Evolutionary conservation across 2,113 vertebrate species (phyloP).

Genomic region (Grallaria varia): DNA sequence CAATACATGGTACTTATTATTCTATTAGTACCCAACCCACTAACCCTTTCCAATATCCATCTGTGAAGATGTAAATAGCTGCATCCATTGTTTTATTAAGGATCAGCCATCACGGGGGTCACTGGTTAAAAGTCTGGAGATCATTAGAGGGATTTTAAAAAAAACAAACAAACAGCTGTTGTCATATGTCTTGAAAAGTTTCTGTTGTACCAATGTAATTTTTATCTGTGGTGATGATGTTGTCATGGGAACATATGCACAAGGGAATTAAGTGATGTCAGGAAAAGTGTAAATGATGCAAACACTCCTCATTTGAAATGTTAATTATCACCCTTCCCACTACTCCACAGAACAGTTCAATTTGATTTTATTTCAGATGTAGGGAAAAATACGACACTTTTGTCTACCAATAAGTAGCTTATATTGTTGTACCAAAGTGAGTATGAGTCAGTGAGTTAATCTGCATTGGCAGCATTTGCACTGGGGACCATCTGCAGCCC

Average conservation of each 20-base stretch:
- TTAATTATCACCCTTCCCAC: constrained; percentile 39
- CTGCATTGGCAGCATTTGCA: constrained; percentile 68
- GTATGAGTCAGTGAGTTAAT: constrained; percentile 73
- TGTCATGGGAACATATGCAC: constrained; percentile 65
- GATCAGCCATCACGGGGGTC: constrained; percentile 22
- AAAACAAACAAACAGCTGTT: constrained; percentile 65
- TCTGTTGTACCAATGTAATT: constrained; percentile 48
- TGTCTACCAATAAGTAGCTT: constrained; percentile 67
- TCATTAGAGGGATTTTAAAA: constrained; percentile 28
- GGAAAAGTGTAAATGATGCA: constrained; percentile 68
- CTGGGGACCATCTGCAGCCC: constrained; percentile 68
- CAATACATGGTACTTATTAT: constrained; percentile 50
- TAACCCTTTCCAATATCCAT: constrained; percentile 37
- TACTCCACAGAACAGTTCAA: constrained; percentile 15
- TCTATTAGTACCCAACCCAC: constrained; percentile 52
- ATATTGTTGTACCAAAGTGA: constrained; percentile 73
- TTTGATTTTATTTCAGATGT: constrained; percentile 58
- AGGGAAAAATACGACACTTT: constrained; percentile 62
- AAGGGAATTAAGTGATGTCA: constrained; percentile 67
- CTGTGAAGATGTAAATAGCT: constrained; percentile 30
- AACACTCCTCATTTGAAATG: constrained; percentile 58
- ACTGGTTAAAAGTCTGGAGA: constrained; percentile 54
- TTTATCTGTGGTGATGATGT: constrained; percentile 61
- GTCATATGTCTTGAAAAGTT: constrained; percentile 60
- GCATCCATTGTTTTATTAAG: constrained; percentile 45